Base-by-base conservation (phyloP, 2,888 invertebrate species). In the Hypolimnas misippus region DNA sequence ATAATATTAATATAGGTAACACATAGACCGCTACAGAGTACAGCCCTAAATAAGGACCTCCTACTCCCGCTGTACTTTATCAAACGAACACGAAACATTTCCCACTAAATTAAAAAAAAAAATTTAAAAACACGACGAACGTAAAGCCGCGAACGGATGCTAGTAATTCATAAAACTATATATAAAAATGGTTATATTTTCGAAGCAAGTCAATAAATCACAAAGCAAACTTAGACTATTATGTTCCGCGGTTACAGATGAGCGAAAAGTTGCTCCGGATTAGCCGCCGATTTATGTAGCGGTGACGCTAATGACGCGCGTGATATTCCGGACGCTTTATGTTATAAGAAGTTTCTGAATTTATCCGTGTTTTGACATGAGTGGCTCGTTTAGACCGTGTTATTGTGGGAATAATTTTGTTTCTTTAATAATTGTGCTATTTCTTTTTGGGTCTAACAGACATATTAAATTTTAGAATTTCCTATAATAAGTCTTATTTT, bases 271-370 rank as follows among this genome's bases (percentile, higher is more conserved):
- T 67, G 65, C 65, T 53, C 52, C 66, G 65, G 68, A 67, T 71
- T 67, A 70, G 60, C 68, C 67, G 64, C n/a, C n/a, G n/a, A 70
- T 73, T 73, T 73, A 73, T 73, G 73, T 65, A 61, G 62, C 65
- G 69, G 16, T 44, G 44, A 67, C 70, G 70, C 67, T 71, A 73
- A 73, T 71, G 68, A 62, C 62, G 46, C 64, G 71, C 58, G 62
- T 71, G 68, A 73, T 71, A 65, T 66, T 62, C 66, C 63, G 68
- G 70, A 54, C 62, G 65, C 63, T 66, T 61, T 42, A 57, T 4
- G 65, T 33, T 54, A 58, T 44, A 42, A 46, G 33, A 17, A 54
- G 33, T 63, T 63, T 60, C 33, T 12, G 16, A 19, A 35, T 60
- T 60, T 53, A 53, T 44, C n/a, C 25, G 16, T 60, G 46, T 52